Percentiles rank a stretch among this genome's conserved stretches.
phyloP scores from a whole-genome alignment of 1,140 invertebrate species.

The Drosophila azteca region DNA sequence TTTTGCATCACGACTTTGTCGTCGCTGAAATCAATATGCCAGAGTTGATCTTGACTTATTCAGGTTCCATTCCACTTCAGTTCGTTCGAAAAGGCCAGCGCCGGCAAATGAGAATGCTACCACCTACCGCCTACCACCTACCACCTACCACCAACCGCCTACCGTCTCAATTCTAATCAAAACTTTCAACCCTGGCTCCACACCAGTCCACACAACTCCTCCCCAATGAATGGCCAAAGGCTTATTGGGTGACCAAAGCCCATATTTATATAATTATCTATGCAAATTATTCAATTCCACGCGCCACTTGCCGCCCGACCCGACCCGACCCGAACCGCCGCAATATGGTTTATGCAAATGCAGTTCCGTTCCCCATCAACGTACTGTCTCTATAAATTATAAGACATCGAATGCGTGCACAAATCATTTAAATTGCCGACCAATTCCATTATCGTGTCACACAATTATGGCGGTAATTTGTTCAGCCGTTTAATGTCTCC shows the following conservation, averaged over 20 bases:
- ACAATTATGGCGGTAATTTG: slow-evolving; percentile 54
- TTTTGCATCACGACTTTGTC: slow-evolving; percentile 36
- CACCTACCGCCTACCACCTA: too few species aligned
- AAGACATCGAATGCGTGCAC: slow-evolving; percentile 44
- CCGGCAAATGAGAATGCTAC: slow-evolving; percentile 25
- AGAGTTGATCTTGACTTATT: slow-evolving; percentile 36
- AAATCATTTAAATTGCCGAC: slow-evolving; percentile 54
- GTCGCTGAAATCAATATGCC: slow-evolving; percentile 33
- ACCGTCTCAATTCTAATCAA: too few species aligned
- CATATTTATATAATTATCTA: slow-evolving; percentile 35
- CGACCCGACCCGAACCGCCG: slow-evolving; percentile 2
- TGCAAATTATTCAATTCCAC: slow-evolving; percentile 36
- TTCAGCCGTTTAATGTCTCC: slow-evolving; percentile 18
- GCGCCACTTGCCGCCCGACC: slow-evolving; percentile 16
- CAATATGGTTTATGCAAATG: slow-evolving; percentile 38
- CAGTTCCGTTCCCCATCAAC: slow-evolving; percentile 40
- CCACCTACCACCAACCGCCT: too few species aligned
- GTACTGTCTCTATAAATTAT: slow-evolving; percentile 54
- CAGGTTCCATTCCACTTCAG: slow-evolving; percentile 11
- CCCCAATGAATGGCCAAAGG: slow-evolving; percentile 16
- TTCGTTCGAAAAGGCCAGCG: not conserved
- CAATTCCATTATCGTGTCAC: slow-evolving; percentile 48
- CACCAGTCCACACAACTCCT: too few species aligned
- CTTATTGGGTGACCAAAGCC: slow-evolving; percentile 32
- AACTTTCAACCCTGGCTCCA: too few species aligned